Base-by-base conservation (phyloP, 1,140 invertebrate species). In the Diprion similis region DNA sequence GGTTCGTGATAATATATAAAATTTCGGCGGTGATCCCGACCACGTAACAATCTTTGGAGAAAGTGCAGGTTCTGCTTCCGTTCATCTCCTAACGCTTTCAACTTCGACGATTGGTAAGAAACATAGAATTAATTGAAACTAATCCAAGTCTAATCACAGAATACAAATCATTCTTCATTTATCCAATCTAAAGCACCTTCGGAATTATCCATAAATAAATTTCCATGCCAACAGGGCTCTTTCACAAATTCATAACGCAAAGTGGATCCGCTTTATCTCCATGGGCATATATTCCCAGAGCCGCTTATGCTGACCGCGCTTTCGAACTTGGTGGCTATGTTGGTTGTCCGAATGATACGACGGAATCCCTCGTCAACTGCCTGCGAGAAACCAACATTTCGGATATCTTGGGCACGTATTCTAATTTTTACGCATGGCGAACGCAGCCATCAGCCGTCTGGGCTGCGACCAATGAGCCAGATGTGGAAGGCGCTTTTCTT, bases 51-150 rank as follows among this genome's bases (percentile, higher is more conserved):
- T 85, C 0, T 79, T 84, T 73, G 83, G 82, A 8, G 72, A 79
- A 9, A 79, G 78, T 37, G 77, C 83, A 10, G 82, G 83, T 4
- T 78, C 78, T 47, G 79, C 76, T 15, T 78, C 75, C 66, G 78
- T 81, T n/a, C 80, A 82, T 48, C 83, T 90, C 75, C 90, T 91
- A 74, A 81, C 91, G 68, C 70, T 92, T 8, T 90, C 90, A 7
- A 86, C 85, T 10, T 78, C 86, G 19, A 89, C 89, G 67, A 74
- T 66, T 71, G 81, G 81, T 82, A 17, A 13, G 18, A 15, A 59
- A 15, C 51, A 0, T 59, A 11, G 11, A 59, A 59, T 59, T 59
- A 59, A 8, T 59, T 59, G 8, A 59, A 59, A n/a, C 1, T 11
- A 37, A 37, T 15, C 0, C 11, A 59, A 13, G 11, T 59, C 51